A percentile compares a stretch with the other conserved stretches of the same genome.
Conservation (phyloP, 2,888 invertebrate species). For the Papilio gigon region DNA sequence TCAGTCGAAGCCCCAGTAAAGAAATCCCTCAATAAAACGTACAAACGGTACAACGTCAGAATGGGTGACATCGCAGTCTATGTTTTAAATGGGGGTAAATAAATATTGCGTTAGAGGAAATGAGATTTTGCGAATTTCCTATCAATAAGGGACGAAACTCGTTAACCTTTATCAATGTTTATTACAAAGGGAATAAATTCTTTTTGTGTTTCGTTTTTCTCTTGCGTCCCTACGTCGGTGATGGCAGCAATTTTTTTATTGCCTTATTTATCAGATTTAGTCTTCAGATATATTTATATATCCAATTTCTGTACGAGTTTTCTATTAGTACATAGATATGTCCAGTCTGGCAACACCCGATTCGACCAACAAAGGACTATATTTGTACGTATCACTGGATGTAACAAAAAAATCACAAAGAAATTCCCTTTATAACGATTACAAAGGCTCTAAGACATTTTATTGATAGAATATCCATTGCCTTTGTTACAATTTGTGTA, state of each 20-base stretch:
- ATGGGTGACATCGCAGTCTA: slow-evolving; percentile 23
- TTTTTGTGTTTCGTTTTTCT: slow-evolving; percentile 29
- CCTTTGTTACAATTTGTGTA: background rate
- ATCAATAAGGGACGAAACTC: slow-evolving; percentile 47
- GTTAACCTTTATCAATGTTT: slow-evolving; percentile 34
- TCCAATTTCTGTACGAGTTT: background rate
- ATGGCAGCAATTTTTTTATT: slow-evolving; percentile 14
- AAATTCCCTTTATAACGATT: background rate
- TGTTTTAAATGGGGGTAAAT: slow-evolving; percentile 30
- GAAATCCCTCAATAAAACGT: background rate
- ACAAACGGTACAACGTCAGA: slow-evolving; percentile 6
- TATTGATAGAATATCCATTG: slow-evolving; percentile 13
- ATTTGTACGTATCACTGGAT: background rate
- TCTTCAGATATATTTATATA: background rate
- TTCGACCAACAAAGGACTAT: slow-evolving; percentile 8
- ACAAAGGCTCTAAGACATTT: slow-evolving; percentile 2
- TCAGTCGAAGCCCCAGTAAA: background rate
- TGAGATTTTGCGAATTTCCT: slow-evolving; percentile 50
- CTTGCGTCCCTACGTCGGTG: background rate
- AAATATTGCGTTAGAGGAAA: slow-evolving; percentile 45
- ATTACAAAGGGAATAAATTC: slow-evolving; percentile 35
- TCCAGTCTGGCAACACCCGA: slow-evolving; percentile 3
- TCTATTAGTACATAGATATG: background rate
- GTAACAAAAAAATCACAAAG: slow-evolving; percentile 6
- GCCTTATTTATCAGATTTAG: background rate